Conservation (phyloP, 2,113 vertebrate genomes). For the Gallinago paraguaiae region DNA sequence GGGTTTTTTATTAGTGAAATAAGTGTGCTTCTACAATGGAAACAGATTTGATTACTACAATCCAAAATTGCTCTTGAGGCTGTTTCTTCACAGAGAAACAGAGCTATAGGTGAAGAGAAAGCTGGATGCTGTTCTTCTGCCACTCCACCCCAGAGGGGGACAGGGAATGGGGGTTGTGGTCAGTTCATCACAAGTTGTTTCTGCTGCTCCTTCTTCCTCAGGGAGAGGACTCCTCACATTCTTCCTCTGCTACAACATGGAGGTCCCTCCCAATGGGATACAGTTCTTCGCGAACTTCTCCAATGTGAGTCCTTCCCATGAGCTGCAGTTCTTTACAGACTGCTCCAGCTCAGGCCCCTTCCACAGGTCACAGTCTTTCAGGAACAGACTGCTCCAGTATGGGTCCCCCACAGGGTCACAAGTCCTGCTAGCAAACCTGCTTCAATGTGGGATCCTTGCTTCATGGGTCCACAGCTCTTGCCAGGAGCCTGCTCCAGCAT, state of each 20-base stretch:
- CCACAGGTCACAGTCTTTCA: not conserved
- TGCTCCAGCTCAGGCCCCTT: rapidly evolving
- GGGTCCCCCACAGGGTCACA: rapidly evolving
- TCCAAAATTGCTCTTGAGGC: not conserved
- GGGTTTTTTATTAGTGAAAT: constrained; percentile 78
- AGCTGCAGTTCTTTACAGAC: not conserved
- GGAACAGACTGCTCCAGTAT: not conserved
- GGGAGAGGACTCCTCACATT: not conserved
- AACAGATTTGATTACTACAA: constrained; percentile 66
- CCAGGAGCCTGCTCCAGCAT: not conserved
- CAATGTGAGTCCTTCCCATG: rapidly evolving
- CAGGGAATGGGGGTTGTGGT: rapidly evolving
- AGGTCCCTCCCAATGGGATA: rapidly evolving
- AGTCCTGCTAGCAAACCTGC: not conserved
- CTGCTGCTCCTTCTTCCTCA: not conserved
- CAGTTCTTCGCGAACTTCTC: not conserved
- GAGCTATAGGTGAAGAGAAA: not conserved
- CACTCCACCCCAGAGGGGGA: not conserved
- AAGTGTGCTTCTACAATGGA: constrained; percentile 71
- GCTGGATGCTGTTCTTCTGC: not conserved
- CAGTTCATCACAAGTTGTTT: not conserved
- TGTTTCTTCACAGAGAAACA: not conserved
- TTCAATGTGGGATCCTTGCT: not conserved
- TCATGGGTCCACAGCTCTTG: not conserved
- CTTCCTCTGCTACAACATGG: rapidly evolving